Evolutionary conservation across 2,797 vertebrate species (phyloP).

Genomic region (Catamblyrhynchus diadema): DNA sequence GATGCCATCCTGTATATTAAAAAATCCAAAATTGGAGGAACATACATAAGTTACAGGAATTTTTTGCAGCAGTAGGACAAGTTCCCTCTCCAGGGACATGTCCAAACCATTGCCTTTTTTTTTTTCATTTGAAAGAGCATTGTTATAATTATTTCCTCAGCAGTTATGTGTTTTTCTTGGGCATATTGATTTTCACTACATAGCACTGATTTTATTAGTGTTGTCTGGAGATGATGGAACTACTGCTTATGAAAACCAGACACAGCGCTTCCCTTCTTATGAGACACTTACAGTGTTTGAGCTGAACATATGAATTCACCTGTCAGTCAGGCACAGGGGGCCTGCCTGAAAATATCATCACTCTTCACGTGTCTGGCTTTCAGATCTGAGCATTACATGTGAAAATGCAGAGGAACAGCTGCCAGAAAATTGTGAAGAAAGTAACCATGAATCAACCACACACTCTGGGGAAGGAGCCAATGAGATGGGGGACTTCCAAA

Average conservation of each 20-base stretch:
- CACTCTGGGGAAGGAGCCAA: background rate
- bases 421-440: background rate
- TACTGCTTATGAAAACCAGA: constrained; percentile 20
- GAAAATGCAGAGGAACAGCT: background rate
- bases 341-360: constrained; percentile 33
- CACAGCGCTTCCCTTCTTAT: background rate
- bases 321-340: constrained; percentile 36
- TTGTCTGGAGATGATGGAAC: constrained; percentile 27
- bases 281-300: background rate
- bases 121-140: background rate
- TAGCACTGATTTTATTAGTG: background rate
- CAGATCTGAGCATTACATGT: background rate
- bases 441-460: background rate
- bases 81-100: background rate
- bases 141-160: background rate
- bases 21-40: background rate
- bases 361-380: background rate
- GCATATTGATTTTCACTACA: constrained; percentile 13
- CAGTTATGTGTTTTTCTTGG: background rate
- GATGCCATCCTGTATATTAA: background rate
- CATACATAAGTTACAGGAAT: background rate
- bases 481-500: background rate
- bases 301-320: constrained; percentile 51
- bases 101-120: background rate
- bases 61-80: background rate